Base-by-base conservation (phyloP, 2,888 invertebrate species). In the Heliconius hortense region DNA sequence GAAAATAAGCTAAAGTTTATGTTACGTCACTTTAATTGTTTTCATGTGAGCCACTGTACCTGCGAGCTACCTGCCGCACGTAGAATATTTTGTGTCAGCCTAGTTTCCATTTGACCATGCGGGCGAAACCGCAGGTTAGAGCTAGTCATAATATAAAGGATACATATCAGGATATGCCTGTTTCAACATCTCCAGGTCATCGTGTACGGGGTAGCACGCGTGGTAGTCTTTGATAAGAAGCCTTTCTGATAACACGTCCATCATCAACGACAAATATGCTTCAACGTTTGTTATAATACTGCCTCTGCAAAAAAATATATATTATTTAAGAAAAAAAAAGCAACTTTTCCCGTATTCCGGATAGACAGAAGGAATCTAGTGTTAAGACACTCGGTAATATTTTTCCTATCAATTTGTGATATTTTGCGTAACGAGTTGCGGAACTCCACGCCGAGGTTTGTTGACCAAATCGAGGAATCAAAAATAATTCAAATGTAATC, bases 171-270 rank as follows among this genome's bases (percentile, higher is more conserved):
- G 95, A 81, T 95, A 96, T 0, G 95, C 93, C 79, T 95, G 95
- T 8, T 94, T 87, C 60, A 97, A 84, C 82, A 95, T 87, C 63
- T 96, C 95, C n/a, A 97, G 84, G 84, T 97, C 97, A n/a, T 94
- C 91, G 70, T 95, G 94, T 15, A 97, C 90, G 0, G 97, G 96
- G 89, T 95, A 96, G 76, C 95, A 89, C 0, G 92, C 87, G 86
- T 96, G 95, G 88, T 96, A 97, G 89, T 97, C 97, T 18, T 94
- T 91, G 63, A 97, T 95, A 82, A 97, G 96, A 39, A 92, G 86
- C 62, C 86, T 85, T 83, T 94, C 94, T 3, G 94, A 90, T 13
- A 94, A 83, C 0, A 88, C 91, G 59, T 94, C 94, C 88, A 93
- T 84, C 87, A 94, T 87, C 76, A 92, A 86, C 0, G 90, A 80